Conservation (phyloP, 1,140 invertebrate species). For the Stenopsyche tienmushanensis region DNA sequence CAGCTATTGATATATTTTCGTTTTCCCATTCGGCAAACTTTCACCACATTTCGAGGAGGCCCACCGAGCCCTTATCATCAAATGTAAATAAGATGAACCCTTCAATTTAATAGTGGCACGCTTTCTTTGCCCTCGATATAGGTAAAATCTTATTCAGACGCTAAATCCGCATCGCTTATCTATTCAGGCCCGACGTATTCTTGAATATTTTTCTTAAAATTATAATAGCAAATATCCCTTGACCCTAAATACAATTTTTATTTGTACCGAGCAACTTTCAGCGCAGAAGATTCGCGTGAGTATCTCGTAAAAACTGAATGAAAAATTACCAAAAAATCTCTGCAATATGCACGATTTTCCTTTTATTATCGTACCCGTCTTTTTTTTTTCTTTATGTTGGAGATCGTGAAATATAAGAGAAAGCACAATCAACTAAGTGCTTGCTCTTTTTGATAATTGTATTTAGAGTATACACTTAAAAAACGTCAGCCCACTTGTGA, state of each 20-base stretch:
- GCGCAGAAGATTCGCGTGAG: no score
- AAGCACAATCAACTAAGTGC: not conserved
- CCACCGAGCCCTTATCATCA: slow-evolving; percentile 27
- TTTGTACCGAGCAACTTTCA: not conserved
- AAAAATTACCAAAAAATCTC: no score
- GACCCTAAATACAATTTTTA: not conserved
- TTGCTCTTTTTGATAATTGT: not conserved
- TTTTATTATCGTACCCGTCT: no score
- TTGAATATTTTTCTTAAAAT: not conserved
- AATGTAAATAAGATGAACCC: slow-evolving; percentile 40
- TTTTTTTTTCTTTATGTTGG: no score
- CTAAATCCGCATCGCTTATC: not conserved
- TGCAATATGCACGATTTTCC: no score
- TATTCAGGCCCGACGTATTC: not conserved
- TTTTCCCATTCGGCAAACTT: slow-evolving; percentile 9
- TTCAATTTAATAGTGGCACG: slow-evolving; percentile 29
- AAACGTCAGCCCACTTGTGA: slow-evolving; percentile 6
- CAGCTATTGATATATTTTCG: slow-evolving; percentile 36
- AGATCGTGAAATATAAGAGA: no score
- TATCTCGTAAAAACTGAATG: no score
- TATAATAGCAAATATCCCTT: not conserved
- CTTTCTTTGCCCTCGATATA: slow-evolving; percentile 7
- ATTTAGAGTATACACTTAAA: not conserved
- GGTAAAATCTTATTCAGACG: not conserved
- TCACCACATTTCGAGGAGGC: not conserved